Conservation (phyloP, 2,113 vertebrate species). For the Pagrus major region DNA sequence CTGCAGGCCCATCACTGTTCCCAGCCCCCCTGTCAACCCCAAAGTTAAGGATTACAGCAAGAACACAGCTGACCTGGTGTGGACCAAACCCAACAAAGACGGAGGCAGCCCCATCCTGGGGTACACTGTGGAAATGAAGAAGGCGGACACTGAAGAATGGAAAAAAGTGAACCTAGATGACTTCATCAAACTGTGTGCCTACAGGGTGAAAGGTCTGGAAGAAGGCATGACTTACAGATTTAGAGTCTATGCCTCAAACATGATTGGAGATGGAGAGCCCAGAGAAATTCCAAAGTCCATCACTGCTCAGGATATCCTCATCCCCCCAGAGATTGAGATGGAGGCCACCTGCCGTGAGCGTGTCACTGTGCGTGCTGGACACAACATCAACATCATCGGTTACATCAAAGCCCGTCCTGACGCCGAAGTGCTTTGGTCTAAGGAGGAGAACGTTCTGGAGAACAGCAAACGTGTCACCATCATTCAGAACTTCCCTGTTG, state of each 20-base stretch:
- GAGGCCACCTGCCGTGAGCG: slow-evolving; percentile 91
- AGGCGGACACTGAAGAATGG: slow-evolving; percentile 89
- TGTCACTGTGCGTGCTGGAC: slow-evolving; percentile 95
- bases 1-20: slow-evolving; percentile 92
- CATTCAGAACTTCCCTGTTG: slow-evolving; percentile 89
- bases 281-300: slow-evolving; percentile 94
- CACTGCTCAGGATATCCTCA: slow-evolving; percentile 94
- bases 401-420: slow-evolving; percentile 96
- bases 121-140: slow-evolving; percentile 95
- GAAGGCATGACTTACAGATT: slow-evolving; percentile 95
- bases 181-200: slow-evolving; percentile 93
- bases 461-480: slow-evolving; percentile 89
- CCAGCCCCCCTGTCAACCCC: slow-evolving; percentile 95
- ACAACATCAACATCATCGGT: slow-evolving; percentile 93
- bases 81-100: slow-evolving; percentile 95
- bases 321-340: slow-evolving; percentile 96
- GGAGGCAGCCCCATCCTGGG: slow-evolving; percentile 97
- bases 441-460: slow-evolving; percentile 88
- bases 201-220: slow-evolving; percentile 91
- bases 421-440: slow-evolving; percentile 94
- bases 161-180: slow-evolving; percentile 93
- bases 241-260: slow-evolving; percentile 93
- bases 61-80: slow-evolving; percentile 93
- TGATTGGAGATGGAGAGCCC: slow-evolving; percentile 95
- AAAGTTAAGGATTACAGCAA: slow-evolving; percentile 97